Conservation (phyloP, 2,113 vertebrate species). For the Tretioscincus oriximinensis region DNA sequence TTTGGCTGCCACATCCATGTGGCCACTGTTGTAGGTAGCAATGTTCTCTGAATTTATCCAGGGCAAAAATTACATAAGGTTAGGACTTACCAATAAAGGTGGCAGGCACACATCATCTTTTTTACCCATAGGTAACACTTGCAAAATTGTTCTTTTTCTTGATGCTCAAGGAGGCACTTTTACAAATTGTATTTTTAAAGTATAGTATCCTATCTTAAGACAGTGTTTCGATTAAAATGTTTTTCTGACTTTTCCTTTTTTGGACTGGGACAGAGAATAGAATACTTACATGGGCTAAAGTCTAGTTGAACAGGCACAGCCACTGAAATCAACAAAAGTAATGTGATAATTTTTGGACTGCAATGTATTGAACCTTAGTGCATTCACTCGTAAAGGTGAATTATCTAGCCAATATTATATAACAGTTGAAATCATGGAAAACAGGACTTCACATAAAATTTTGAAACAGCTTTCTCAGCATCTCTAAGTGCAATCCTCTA, state of each 20-base stretch:
- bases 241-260: background rate
- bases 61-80: too few species aligned
- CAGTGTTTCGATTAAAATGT: background rate
- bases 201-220: constrained; percentile 5
- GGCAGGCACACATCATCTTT: too few species aligned
- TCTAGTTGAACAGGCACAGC: background rate
- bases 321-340: background rate
- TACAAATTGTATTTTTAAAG: background rate
- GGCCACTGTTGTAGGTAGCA: too few species aligned
- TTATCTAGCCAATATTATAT: constrained; percentile 33
- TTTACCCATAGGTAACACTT: too few species aligned
- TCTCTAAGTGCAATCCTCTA: constrained; percentile 36
- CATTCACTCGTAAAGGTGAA: constrained; percentile 45
- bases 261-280: background rate
- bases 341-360: constrained; percentile 15
- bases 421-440: background rate
- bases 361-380: background rate
- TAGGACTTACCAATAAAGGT: too few species aligned
- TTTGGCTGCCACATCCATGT: too few species aligned
- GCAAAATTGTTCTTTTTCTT: background rate
- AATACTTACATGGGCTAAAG: background rate
- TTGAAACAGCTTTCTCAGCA: constrained; percentile 36
- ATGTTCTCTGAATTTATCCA: too few species aligned
- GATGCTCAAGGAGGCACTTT: background rate
- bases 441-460: constrained; percentile 22